Conservation (phyloP, 2,888 invertebrate species). For the Drosophila ezoana region DNA sequence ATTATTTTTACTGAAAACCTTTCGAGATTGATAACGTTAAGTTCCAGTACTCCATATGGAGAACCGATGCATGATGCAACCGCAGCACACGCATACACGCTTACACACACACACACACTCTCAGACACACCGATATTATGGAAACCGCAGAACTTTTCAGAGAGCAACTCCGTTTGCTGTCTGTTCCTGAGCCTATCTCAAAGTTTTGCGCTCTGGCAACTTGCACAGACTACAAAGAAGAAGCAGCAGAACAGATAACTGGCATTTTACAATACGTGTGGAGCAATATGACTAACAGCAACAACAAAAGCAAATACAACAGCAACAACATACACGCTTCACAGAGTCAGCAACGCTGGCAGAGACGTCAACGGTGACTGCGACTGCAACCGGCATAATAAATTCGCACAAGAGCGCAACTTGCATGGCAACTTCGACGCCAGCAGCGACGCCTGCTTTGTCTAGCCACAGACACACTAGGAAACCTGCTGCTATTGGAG, state of each 20-base stretch:
- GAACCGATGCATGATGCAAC: constrained; percentile 36
- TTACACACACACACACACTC: not conserved
- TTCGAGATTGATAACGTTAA: constrained; percentile 22
- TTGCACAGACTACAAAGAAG: constrained; percentile 29
- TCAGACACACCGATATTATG: constrained; percentile 5
- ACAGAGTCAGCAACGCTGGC: constrained; percentile 35
- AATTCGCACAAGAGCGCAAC: constrained; percentile 42
- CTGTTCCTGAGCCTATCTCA: constrained; percentile 41
- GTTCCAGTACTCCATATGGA: constrained; percentile 15
- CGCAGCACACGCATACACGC: constrained; percentile 10
- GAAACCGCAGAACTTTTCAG: constrained; percentile 39
- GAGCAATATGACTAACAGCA: constrained; percentile 53
- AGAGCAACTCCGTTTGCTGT: constrained; percentile 24
- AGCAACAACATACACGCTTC: constrained; percentile 41
- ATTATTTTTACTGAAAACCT: constrained; percentile 9
- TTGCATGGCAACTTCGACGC: constrained; percentile 37
- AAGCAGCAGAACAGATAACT: constrained; percentile 46
- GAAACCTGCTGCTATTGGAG: constrained; percentile 23
- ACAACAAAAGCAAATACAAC: constrained; percentile 34
- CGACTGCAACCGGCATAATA: constrained; percentile 38
- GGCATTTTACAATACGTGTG: constrained; percentile 41
- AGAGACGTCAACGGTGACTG: constrained; percentile 21
- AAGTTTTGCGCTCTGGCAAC: constrained; percentile 37
- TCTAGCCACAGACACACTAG: constrained; percentile 33
- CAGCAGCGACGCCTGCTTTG: constrained; percentile 40